Evolutionary conservation across 1,140 invertebrate genomes (phyloP).

Genomic region (Sycophaga agraensis): DNA sequence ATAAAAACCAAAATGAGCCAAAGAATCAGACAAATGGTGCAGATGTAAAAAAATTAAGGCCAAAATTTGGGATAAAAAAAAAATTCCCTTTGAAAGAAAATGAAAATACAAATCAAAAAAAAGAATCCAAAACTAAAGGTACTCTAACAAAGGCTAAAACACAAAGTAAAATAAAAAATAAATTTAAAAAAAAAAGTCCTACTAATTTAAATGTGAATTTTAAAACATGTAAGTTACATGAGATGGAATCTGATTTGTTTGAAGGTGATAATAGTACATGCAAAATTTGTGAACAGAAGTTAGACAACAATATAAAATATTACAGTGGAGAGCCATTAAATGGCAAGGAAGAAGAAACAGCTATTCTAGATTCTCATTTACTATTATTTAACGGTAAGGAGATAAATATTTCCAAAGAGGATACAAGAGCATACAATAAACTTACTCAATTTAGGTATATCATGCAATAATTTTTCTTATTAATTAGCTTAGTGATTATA

Average conservation of each 20-base stretch:
- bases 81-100: too few species aligned
- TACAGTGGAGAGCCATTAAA: slow-evolving; percentile 75
- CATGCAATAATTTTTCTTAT: too few species aligned
- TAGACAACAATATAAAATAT: slow-evolving; percentile 65
- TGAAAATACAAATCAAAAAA: too few species aligned
- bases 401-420: slow-evolving; percentile 55
- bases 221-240: not conserved
- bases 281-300: slow-evolving; percentile 63
- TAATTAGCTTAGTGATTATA: too few species aligned
- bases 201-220: not conserved
- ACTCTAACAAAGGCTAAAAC: too few species aligned
- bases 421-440: slow-evolving; percentile 67
- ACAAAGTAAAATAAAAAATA: too few species aligned
- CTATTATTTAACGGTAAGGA: slow-evolving; percentile 70
- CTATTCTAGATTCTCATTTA: slow-evolving; percentile 73
- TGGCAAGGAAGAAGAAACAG: slow-evolving; percentile 74
- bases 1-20: too few species aligned
- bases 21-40: too few species aligned
- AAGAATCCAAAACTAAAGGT: too few species aligned
- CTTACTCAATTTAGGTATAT: slow-evolving; percentile 60
- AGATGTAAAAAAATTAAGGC: too few species aligned
- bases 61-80: too few species aligned
- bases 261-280: slow-evolving; percentile 39
- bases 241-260: not conserved
- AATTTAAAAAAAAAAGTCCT: not conserved